phyloP scores from a whole-genome alignment of 2,113 vertebrate genomes.

The Pluvialis apricaria region DNA sequence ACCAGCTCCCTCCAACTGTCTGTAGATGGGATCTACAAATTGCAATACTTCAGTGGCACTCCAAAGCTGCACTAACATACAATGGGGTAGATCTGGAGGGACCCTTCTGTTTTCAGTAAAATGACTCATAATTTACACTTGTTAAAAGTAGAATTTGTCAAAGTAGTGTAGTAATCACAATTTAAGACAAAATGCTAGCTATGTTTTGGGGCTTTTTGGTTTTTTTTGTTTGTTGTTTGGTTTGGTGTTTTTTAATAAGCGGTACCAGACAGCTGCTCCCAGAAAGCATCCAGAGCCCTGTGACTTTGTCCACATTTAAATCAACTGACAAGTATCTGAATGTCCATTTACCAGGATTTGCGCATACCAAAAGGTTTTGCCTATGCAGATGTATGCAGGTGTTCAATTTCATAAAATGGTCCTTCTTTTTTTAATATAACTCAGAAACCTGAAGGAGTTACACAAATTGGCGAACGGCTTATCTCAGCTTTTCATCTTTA shows the following conservation, averaged over 20 bases:
- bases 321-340: neutral
- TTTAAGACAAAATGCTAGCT: neutral
- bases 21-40: neutral
- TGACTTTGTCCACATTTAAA: neutral
- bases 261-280: neutral
- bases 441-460: neutral
- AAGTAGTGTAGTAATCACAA: neutral
- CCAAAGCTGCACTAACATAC: neutral
- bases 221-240: neutral
- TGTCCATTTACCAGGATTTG: neutral
- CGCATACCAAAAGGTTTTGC: neutral
- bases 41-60: neutral
- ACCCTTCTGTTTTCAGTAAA: neutral
- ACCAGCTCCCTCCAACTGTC: neutral
- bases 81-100: neutral
- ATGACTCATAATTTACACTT: neutral
- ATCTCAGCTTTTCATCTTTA: neutral
- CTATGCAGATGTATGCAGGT: neutral
- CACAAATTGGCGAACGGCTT: neutral
- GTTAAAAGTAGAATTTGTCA: neutral
- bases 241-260: neutral
- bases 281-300: neutral
- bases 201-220: fast-evolving
- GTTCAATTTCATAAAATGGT: neutral
- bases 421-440: neutral